Base-by-base conservation (phyloP, 2,113 vertebrate species). In the Calonectris borealis region DNA sequence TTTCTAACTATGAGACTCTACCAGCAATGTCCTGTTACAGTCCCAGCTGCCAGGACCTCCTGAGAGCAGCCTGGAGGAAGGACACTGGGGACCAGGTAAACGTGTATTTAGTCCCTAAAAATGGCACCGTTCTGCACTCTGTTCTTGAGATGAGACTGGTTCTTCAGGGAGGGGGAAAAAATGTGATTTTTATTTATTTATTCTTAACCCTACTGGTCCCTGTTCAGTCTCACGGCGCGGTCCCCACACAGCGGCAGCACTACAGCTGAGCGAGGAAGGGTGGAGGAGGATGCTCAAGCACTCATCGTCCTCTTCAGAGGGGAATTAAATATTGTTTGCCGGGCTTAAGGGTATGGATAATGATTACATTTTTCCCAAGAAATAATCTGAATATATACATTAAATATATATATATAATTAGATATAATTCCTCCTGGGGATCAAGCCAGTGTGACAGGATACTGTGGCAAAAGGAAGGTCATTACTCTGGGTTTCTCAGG, bases 11-110 rank as follows among this genome's bases (percentile, higher is more conserved):
- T 24, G 18, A 54, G 46, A 49, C 4, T 62, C 57, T 12, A 42
- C 32, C 25, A 70, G n/a, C 31, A 42, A 38, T 0, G 0, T 62
- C 34, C 66, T 0, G 0, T 49, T 55, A 51, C 0, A 2, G 22
- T 68, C 27, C 60, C 0, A 0, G 75, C 60, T 79, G 49, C 49
- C 0, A 0, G 48, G 42, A 29, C 54, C n/a, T 49, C 48, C 22
- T 13, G 22, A 49, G 44, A 26, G 10, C 58, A 65, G 58, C 58
- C 44, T 29, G 27, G 36, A 69, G 32, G 40, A 75, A 51, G 38
- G 60, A 42, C 13, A 25, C 10, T 0, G 1, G 8, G 18, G 29
- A 34, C 24, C 16, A 19, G 46, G 25, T 44, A 58, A 66, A 54
- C 1, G 1, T 0, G 0, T 36, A 27, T n/a, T 79, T 87, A 40